Base-by-base conservation (phyloP, 2,113 vertebrate species). In the Pseudorectes ferrugineus region DNA sequence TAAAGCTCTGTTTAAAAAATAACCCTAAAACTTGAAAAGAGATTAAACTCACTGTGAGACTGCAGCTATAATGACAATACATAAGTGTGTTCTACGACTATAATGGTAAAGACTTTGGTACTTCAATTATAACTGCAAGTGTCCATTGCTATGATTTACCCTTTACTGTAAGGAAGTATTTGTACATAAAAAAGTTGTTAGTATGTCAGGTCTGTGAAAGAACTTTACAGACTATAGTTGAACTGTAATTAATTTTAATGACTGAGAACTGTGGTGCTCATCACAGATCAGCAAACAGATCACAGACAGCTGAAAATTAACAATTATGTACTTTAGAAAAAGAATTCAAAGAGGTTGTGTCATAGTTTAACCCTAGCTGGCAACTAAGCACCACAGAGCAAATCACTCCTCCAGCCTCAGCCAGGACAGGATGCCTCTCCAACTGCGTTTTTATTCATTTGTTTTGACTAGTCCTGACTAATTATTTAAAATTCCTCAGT, bases 211-310 rank as follows among this genome's bases (percentile, higher is more conserved):
- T 66, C 58, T 88, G 12, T 91, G 72, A 40, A 84, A 77, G 33
- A 80, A 58, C 43, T 79, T 87, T 38, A 26, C n/a, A 65, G 70
- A 29, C 49, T 70, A 1, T 36, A 40, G 35, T 75, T 85, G 54
- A 89, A 83, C 66, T 89, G 36, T 73, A 93, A 92, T 85, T 92
- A 80, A 75, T 86, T 91, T 79, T 91, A 94, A 80, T 85, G 58
- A 80, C 12, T 46, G 35, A 76, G 78, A 58, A 49, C 62, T 73
- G 33, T 6, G 12, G 9, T 73, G 49, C 35, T 88, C 51, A 62
- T 87, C 42, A 16, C 33, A 74, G 61, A 91, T 92, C 42, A 86
- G 36, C 59, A 88, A 85, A 73, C 33, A 88, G 58, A 88, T 95
- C 63, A 77, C 59, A 88, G 55, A 36, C 38, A 80, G 35, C 85